Percentiles rank a stretch among this genome's conserved stretches.
These are phyloP conservation scores for Sepioteuthis lessoniana DNA, from an alignment of 2,888 invertebrate species.

Conservation along the genomic window DNA sequence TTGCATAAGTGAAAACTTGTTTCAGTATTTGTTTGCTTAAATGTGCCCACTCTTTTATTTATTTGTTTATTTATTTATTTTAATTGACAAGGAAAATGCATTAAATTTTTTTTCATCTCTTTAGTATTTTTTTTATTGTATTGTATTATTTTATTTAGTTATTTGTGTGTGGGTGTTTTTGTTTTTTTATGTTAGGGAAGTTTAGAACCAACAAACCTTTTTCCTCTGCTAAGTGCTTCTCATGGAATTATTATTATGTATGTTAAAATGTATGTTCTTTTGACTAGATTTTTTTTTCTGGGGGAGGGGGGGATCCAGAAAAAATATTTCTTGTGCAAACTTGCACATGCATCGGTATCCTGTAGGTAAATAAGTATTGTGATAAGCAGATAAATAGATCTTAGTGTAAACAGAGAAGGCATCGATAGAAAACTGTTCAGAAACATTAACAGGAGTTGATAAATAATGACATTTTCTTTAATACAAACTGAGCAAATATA, in stretches of 20 bases:
- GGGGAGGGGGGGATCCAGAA: too few relatives aligned
- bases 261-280: not conserved
- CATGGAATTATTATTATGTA: not conserved
- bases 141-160: not conserved
- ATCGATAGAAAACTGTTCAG: not conserved
- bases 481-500: not conserved
- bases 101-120: not conserved
- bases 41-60: not conserved
- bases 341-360: too few relatives aligned
- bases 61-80: too few relatives aligned
- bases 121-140: too few relatives aligned
- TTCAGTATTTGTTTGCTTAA: too few relatives aligned
- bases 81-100: not conserved
- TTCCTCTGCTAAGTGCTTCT: not conserved
- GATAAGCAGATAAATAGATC: not conserved
- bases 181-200: not conserved
- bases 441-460: not conserved
- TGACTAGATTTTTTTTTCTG: not conserved
- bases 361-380: too few relatives aligned
- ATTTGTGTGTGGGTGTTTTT: not conserved
- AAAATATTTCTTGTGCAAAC: too few relatives aligned
- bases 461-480: not conserved
- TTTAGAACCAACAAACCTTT: not conserved
- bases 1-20: too few relatives aligned
- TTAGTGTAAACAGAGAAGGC: not conserved